A percentile compares a stretch with the other conserved stretches of the same genome.
These are phyloP conservation scores for Leucoptera coffeella DNA, from an alignment of 2,888 invertebrate species.

Conservation along the genomic window DNA sequence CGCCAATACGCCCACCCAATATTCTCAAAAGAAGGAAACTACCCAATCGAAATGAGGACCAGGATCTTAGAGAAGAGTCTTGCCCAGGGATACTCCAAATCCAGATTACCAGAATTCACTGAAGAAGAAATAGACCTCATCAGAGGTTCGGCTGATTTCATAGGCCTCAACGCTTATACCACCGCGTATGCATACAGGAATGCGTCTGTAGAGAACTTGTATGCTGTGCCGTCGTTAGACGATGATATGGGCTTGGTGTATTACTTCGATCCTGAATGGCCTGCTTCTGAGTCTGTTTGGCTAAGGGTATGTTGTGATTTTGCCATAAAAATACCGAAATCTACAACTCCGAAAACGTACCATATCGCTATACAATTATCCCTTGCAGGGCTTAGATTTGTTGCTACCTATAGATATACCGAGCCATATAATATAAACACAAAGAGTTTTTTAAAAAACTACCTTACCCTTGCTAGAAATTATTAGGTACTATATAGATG, in stretches of 20 bases:
- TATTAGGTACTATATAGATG: no score
- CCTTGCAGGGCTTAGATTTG: no score
- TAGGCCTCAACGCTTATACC: conserved; percentile 62
- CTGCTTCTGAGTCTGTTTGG: conserved; percentile 18
- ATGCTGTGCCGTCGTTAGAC: conserved; percentile 22
- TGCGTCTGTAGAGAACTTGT: conserved; percentile 25
- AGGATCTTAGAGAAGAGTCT: conserved; percentile 48
- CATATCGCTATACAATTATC: no score
- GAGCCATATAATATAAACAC: no score
- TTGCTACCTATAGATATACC: no score
- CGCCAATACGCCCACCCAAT: no score
- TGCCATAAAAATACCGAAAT: no score
- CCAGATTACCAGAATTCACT: conserved; percentile 53
- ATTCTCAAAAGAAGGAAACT: conserved; percentile 54
- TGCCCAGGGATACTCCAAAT: conserved; percentile 45
- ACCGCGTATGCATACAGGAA: conserved; percentile 30
- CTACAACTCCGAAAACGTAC: no score
- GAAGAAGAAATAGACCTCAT: conserved; percentile 51
- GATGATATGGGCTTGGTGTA: conserved; percentile 14
- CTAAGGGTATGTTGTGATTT: conserved; percentile 15
- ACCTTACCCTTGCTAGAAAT: no score
- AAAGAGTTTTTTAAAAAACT: neutral
- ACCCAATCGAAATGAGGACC: conserved; percentile 51
- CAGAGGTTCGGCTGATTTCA: conserved; percentile 58
- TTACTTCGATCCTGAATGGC: conserved; percentile 20